These are phyloP conservation scores for Spicauda simplicius DNA, from an alignment of 2,888 invertebrate genomes.

Conservation along the genomic window DNA sequence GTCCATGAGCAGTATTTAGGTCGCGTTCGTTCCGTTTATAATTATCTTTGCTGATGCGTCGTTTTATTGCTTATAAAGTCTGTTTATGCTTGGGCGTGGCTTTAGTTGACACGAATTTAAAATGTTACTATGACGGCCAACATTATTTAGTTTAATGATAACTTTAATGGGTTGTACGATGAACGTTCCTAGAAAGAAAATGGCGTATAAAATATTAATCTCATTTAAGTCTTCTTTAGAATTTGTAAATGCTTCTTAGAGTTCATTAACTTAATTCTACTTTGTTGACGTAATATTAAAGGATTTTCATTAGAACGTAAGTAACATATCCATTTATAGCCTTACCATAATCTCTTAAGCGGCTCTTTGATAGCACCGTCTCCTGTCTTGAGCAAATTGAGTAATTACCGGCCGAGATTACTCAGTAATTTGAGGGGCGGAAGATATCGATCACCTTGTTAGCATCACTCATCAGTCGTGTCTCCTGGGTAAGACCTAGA, in stretches of 20 bases:
- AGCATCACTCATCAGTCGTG: conserved; percentile 41
- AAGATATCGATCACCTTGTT: conserved; percentile 68
- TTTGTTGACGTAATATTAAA: conserved; percentile 16
- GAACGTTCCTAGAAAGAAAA: not conserved
- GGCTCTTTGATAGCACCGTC: conserved; percentile 65
- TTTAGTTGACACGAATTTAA: conserved; percentile 24
- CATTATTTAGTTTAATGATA: not conserved
- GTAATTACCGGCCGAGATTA: conserved; percentile 77
- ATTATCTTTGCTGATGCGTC: conserved; percentile 71
- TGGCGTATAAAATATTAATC: not conserved
- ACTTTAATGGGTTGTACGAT: not conserved
- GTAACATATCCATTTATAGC: conserved; percentile 40
- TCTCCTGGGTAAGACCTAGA: conserved; percentile 20
- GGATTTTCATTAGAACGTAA: conserved; percentile 51
- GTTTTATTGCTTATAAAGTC: conserved; percentile 57
- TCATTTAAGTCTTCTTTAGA: not conserved
- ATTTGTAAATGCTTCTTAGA: not conserved
- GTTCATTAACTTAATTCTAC: not conserved
- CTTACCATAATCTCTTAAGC: conserved; percentile 56
- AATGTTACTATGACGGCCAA: conserved; percentile 4
- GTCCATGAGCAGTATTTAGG: conserved; percentile 73
- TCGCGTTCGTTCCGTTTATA: conserved; percentile 71
- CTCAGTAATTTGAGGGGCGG: conserved; percentile 66
- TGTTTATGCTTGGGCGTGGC: conserved; percentile 39
- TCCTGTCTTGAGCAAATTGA: conserved; percentile 73